A percentile compares a stretch with the other conserved stretches of the same genome.
phyloP scores from a whole-genome alignment of 2,113 vertebrate species.

The Rhagologus leucostigma region DNA sequence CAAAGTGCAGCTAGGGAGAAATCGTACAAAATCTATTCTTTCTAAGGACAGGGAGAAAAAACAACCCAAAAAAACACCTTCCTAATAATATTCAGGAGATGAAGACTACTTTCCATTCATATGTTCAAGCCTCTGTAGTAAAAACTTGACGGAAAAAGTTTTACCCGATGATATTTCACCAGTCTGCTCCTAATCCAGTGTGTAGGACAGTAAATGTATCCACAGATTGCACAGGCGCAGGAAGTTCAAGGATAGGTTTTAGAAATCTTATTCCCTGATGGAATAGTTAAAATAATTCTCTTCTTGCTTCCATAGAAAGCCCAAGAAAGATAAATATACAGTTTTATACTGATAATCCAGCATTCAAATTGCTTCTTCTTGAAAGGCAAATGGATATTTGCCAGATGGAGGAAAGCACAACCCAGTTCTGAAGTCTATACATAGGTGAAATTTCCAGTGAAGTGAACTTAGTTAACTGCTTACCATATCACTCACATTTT shows the following conservation, averaged over 20 bases:
- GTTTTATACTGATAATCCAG: not conserved
- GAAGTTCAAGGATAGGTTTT: not conserved
- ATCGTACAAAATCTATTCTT: not conserved
- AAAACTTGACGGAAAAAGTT: not conserved
- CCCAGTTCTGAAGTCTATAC: not conserved
- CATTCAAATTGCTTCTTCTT: not conserved
- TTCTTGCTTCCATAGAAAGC: not conserved
- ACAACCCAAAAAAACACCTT: not conserved
- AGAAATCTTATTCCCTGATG: not conserved
- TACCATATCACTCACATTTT: not conserved
- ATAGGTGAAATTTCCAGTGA: not conserved
- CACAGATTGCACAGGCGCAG: not conserved
- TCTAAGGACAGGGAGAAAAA: not conserved
- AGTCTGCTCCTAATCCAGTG: not conserved
- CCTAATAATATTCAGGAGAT: not conserved
- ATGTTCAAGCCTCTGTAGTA: not conserved
- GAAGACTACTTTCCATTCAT: not conserved
- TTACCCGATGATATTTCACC: not conserved
- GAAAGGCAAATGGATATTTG: not conserved
- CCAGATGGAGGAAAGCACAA: not conserved
- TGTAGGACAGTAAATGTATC: not conserved
- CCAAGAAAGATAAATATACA: accelerated
- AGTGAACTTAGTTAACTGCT: not conserved
- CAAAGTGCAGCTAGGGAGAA: not conserved
- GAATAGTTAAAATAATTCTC: not conserved